A percentile compares a stretch with the other conserved stretches of the same genome.
Conservation (phyloP, 2,888 invertebrate genomes). For the Exocentrus adspersus region DNA sequence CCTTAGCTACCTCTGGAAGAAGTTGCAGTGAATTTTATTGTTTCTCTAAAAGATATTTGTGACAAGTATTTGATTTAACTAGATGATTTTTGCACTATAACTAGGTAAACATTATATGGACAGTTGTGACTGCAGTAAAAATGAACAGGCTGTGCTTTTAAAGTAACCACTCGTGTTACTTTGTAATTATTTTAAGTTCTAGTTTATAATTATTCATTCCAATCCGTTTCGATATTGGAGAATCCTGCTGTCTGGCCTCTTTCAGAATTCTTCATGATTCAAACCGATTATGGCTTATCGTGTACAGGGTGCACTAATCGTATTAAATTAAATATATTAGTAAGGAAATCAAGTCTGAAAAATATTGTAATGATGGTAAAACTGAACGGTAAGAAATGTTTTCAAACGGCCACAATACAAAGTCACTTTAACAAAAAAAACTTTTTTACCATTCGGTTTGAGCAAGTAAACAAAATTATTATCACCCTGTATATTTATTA, state of each 20-base stretch:
- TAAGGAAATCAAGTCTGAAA: conserved; percentile 15
- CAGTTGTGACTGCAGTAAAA: conserved; percentile 46
- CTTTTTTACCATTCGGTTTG: conserved; percentile 10
- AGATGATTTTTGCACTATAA: conserved; percentile 20
- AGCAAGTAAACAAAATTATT: conserved; percentile 24
- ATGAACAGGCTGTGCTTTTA: conserved; percentile 58
- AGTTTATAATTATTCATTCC: conserved; percentile 55
- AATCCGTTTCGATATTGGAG: conserved; percentile 51
- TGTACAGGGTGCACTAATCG: conserved; percentile 20
- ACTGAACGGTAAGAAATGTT: conserved; percentile 12
- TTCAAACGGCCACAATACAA: neutral
- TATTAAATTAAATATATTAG: conserved; percentile 9
- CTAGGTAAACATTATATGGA: conserved; percentile 30
- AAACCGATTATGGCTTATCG: conserved; percentile 44
- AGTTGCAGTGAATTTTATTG: conserved; percentile 8
- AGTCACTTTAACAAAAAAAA: neutral
- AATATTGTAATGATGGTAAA: conserved; percentile 8
- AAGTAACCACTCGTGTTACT: conserved; percentile 53
- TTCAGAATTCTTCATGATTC: conserved; percentile 46
- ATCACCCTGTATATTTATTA: conserved; percentile 33
- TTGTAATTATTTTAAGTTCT: conserved; percentile 48
- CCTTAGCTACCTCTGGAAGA: conserved; percentile 17
- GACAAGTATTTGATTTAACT: conserved; percentile 29
- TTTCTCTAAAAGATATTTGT: neutral
- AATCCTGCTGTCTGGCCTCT: conserved; percentile 24